Evolutionary conservation across 1,140 invertebrate species (phyloP).

Genomic region (Ruditapes philippinarum): DNA sequence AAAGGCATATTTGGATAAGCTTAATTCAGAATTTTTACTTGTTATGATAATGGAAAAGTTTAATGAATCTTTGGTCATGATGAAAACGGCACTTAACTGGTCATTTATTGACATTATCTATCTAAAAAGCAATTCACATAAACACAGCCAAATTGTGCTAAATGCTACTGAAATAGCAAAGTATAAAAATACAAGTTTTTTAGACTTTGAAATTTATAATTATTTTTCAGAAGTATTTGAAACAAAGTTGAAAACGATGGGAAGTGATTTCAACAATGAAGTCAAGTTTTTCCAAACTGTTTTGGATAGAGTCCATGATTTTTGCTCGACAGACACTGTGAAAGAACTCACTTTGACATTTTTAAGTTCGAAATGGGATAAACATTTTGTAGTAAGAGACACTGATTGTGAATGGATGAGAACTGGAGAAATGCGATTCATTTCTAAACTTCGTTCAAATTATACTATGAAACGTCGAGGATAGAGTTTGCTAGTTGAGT

Average conservation of each 20-base stretch:
- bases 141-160: neutral
- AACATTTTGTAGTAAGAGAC: neutral
- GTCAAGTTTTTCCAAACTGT: constrained; percentile 3
- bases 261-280: neutral
- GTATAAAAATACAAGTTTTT: neutral
- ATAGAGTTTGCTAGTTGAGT: too few relatives aligned
- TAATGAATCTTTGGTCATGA: constrained; percentile 88
- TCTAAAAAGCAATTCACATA: constrained; percentile 37
- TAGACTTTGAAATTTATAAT: constrained; percentile 38
- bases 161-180: neutral
- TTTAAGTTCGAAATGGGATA: neutral
- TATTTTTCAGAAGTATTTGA: neutral
- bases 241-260: neutral
- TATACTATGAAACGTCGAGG: too few relatives aligned
- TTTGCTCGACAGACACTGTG: neutral
- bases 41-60: constrained; percentile 88
- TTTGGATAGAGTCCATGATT: neutral
- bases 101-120: constrained; percentile 86
- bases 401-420: neutral
- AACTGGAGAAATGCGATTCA: neutral
- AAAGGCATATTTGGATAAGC: constrained; percentile 54
- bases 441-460: neutral
- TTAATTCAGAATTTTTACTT: constrained; percentile 85
- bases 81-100: constrained; percentile 87
- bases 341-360: neutral